Evolutionary conservation across 2,888 invertebrate genomes (phyloP).

Genomic region (Liposcelis brunnea): DNA sequence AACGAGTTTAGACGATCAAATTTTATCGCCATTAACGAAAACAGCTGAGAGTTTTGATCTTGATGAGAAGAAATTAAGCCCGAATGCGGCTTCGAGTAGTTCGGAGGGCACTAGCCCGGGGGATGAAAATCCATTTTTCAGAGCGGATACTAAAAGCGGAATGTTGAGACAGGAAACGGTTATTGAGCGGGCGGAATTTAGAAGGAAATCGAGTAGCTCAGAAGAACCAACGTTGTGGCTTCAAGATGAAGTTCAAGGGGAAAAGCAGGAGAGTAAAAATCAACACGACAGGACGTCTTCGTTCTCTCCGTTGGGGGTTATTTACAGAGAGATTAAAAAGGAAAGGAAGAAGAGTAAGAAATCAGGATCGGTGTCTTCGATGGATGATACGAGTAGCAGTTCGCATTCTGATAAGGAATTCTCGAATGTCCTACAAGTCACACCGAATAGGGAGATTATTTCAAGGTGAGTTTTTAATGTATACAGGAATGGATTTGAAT

Average conservation of each 20-base stretch:
- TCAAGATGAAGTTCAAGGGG: neutral
- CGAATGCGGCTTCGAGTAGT: conserved; percentile 9
- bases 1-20: neutral
- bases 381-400: too few relatives aligned
- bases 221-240: conserved; percentile 8
- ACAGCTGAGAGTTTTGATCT: conserved; percentile 1
- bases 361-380: neutral
- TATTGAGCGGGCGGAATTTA: conserved; percentile 12
- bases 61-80: conserved; percentile 16
- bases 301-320: conserved; percentile 1
- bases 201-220: neutral
- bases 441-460: too few relatives aligned
- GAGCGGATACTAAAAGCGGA: conserved; percentile 10
- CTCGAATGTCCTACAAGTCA: too few relatives aligned
- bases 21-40: neutral
- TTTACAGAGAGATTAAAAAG: neutral
- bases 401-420: too few relatives aligned
- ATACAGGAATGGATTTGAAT: too few relatives aligned
- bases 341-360: neutral
- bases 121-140: conserved; percentile 6
- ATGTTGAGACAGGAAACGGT: conserved; percentile 14
- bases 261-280: neutral
- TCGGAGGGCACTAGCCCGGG: conserved; percentile 2
- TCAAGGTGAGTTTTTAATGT: too few relatives aligned
- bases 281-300: neutral